Percentiles rank a stretch among this genome's conserved stretches.
These are phyloP conservation scores for Caranx ignobilis DNA, from an alignment of 2,113 vertebrate species.

Conservation along the genomic window DNA sequence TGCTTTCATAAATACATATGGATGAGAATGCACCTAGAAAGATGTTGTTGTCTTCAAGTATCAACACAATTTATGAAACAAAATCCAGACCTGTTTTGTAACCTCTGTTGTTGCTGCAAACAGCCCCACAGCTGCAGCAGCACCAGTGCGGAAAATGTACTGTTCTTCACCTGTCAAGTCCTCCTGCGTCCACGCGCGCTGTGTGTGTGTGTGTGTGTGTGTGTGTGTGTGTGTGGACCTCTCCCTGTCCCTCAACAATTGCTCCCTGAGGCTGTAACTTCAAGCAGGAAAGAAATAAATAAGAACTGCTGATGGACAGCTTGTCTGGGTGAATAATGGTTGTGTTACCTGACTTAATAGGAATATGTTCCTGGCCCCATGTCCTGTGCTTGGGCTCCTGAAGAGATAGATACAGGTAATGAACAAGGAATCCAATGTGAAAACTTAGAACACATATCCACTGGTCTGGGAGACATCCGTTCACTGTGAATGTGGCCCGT, in stretches of 20 bases:
- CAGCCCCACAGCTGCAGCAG: slow-evolving; percentile 19
- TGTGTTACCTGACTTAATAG: slow-evolving; percentile 15
- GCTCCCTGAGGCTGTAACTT: not conserved
- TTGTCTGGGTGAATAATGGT: slow-evolving; percentile 36
- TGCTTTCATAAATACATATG: slow-evolving; percentile 5
- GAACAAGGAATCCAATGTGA: not conserved
- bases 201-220: slow-evolving; percentile 19
- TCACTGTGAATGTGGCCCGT: not conserved
- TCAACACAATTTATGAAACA: slow-evolving; percentile 2
- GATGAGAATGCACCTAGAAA: not conserved
- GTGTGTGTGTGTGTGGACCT: slow-evolving; percentile 2
- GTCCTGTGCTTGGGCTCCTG: not conserved
- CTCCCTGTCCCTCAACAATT: slow-evolving; percentile 4
- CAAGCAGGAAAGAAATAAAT: slow-evolving; percentile 33
- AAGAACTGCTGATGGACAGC: slow-evolving; percentile 16
- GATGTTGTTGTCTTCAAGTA: not conserved
- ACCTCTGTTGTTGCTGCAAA: slow-evolving; percentile 16
- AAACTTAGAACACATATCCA: not conserved
- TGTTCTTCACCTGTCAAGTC: slow-evolving; percentile 33
- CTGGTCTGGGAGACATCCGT: not conserved
- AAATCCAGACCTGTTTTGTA: slow-evolving; percentile 23
- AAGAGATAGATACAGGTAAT: not conserved
- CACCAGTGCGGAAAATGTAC: slow-evolving; percentile 31
- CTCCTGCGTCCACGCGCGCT: not conserved
- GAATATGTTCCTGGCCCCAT: not conserved